Conservation (phyloP, 2,797 vertebrate species). For the Garrulus glandarius region DNA sequence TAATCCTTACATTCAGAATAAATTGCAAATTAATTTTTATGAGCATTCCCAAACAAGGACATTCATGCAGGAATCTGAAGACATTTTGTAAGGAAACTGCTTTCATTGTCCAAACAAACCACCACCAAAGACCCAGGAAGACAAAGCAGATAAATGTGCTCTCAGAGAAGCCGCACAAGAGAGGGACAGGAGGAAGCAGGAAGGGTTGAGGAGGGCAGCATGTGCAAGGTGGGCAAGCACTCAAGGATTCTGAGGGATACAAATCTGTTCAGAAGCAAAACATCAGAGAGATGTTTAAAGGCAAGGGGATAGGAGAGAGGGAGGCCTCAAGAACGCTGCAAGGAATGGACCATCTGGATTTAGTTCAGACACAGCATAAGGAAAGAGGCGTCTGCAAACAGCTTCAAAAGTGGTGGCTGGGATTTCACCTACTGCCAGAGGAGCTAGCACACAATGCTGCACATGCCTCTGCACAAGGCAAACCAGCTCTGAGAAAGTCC, state of each 20-base stretch:
- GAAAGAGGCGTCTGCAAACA: background rate
- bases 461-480: background rate
- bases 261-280: background rate
- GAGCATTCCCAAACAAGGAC: background rate
- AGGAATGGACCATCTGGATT: background rate
- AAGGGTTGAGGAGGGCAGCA: background rate
- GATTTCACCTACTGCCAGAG: background rate
- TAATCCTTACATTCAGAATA: background rate
- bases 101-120: background rate
- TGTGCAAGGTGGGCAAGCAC: rapidly evolving
- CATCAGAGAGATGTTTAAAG: background rate
- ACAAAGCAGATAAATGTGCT: background rate
- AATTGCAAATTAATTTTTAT: background rate
- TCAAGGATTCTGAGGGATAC: background rate
- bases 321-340: background rate
- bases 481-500: background rate
- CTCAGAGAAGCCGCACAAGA: background rate
- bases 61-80: background rate
- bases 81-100: rapidly evolving
- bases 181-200: background rate
- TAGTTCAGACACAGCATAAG: background rate
- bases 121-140: background rate
- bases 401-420: background rate
- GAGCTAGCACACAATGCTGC: background rate
- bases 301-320: background rate